Evolutionary conservation across 1,140 invertebrate species (phyloP).

Genomic region (Ctenoplectra terminalis): DNA sequence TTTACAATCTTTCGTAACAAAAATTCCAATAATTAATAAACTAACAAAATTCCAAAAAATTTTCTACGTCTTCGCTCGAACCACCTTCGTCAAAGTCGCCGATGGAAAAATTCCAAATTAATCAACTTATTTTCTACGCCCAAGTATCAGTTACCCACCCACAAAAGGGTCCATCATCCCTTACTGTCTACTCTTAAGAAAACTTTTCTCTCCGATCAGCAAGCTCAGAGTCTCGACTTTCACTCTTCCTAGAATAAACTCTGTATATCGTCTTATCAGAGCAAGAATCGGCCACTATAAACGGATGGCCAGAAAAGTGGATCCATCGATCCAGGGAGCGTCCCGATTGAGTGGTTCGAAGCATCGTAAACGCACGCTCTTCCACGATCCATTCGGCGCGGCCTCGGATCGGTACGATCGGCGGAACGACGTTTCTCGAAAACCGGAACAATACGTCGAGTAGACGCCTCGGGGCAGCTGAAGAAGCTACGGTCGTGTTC

Average conservation of each 20-base stretch:
- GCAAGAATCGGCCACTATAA: neutral
- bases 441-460: slow-evolving; percentile 66
- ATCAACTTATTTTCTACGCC: too few species aligned
- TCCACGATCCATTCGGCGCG: slow-evolving; percentile 8
- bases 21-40: too few species aligned
- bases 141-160: too few species aligned
- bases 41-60: too few species aligned
- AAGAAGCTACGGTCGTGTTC: slow-evolving; percentile 58
- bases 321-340: slow-evolving; percentile 28
- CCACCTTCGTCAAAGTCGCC: too few species aligned
- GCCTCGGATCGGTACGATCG: slow-evolving; percentile 26
- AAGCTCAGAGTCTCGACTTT: neutral
- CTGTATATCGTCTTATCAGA: neutral
- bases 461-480: slow-evolving; percentile 44
- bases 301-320: slow-evolving; percentile 8
- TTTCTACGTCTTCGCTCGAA: too few species aligned
- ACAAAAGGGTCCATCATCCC: neutral
- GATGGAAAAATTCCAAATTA: too few species aligned
- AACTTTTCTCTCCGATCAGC: neutral
- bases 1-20: too few species aligned
- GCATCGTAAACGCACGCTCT: slow-evolving; percentile 13
- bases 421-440: slow-evolving; percentile 43
- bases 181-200: neutral
- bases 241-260: neutral
- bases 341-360: slow-evolving; percentile 14